Evolutionary conservation across 2,113 vertebrate species (phyloP), one percentile per base, ranked within the genome.

Genomic region (Rhinolophus ferrumequinum): DNA sequence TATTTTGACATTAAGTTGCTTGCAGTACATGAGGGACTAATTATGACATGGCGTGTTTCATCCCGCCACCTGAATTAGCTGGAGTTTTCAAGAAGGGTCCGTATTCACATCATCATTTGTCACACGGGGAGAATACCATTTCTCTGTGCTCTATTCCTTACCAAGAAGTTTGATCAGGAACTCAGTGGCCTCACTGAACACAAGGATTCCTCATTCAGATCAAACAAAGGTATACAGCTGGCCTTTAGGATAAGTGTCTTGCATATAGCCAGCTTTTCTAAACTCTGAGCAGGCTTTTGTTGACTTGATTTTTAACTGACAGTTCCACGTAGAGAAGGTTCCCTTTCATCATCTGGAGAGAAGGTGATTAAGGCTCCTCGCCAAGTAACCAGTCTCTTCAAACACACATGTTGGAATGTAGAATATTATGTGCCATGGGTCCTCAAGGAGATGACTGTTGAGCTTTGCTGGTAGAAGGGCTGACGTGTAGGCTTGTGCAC

Each of bases 1-100:
- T 98, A 97, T 99, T 99, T 98, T 98, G 98, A 98, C 98, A 98
- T 98, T 98, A 98, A 98, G 97, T 98, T 98, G 98, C 98, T 97
- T 97, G 91, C 93, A 98, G 89, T 97, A 94, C 98, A 96, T 95
- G 97, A 98, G 98, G 98, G 98, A 98, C 98, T 98, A 98, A 99
- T 98, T 98, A 98, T 70, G 88, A 98, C 98, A 98, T 97, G 98
- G 97, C 97, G 97, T 93, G 95, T 97, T 98, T 98, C 98, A 98
- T 98, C 98, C 97, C 97, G 96, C 97, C 98, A 98, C 98, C 98
- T 98, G 98, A 98, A 98, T 97, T 96, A 98, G 97, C 97, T 97
- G 94, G 87, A 92, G 90, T 98, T 93, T 98, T 97, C 97, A 95
- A 97, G 97, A 97, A 93, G 94, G 96, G 95, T 92, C 98, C n/a